Base-by-base conservation (phyloP, 1,140 invertebrate species). In the Lepidostoma basale region DNA sequence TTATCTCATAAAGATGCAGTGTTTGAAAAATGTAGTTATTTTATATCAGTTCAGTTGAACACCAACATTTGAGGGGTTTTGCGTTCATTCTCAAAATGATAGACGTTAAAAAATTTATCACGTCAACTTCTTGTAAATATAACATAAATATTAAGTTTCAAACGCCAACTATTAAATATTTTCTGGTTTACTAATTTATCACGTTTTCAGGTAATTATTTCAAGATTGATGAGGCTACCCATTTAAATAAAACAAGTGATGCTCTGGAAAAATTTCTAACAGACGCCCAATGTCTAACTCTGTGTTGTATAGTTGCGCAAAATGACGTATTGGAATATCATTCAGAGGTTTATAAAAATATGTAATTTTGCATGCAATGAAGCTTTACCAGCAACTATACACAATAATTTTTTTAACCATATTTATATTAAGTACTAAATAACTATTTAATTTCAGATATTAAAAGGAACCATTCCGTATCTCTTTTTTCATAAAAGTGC, bases 401-500 rank as follows among this genome's bases (percentile, higher is more conserved):
- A n/a, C n/a, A n/a, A 2, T n/a, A 36, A 12, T 36, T 36, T 36
- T 12, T 5, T 12, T 36, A 36, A 36, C 2, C 33, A 36, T 12
- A 36, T 12, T 36, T 36, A 36, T n/a, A 36, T 36, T 5, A 36
- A 36, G 33, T 3, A 36, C 33, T 36, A n/a, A 36, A 1, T 45
- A 22, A 45, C 8, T 20, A 39, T 62, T n/a, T 16, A 18, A 54
- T 54, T 54, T 10, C 30, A 67, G 66, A 62, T 72, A 49, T 25
- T 62, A 14, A 44, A 25, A 23, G 66, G 65, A 23, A 60, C 28
- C 9, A 3, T 9, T 42, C 60, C 45, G 56, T 54, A 42, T 18
- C 33, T 73, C 14, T 60, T 70, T 59, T 70, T 73, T 39, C 69
- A 67, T 36, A 73, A 73, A 54, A 73, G 22, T 25, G 56, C 36